Base-by-base conservation (phyloP, 2,113 vertebrate species). In the Otocyon megalotis region DNA sequence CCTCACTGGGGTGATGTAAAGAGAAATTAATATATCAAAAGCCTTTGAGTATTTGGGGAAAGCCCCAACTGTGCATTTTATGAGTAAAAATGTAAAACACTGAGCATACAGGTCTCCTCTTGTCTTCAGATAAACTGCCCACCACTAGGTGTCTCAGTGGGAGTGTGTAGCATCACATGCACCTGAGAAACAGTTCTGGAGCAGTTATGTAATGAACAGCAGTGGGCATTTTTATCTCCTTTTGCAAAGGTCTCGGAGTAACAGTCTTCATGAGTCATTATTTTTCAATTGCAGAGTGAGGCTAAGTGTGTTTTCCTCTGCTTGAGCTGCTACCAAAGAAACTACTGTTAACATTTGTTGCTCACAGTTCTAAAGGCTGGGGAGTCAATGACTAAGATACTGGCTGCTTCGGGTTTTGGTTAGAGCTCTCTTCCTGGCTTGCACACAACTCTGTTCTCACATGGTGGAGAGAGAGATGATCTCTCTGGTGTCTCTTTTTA, bases 141-240 rank as follows among this genome's bases (percentile, higher is more conserved):
- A 88, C 85, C 81, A 54, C 58, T 80, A 85, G 91, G 54, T 92
- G 86, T 94, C 92, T 95, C 92, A 69, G 30, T 17, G 62, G 32
- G 58, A 65, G 50, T 54, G 0, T 8, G n/a, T 48, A 54, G 10
- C 14, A 7, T 67, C 17, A 32, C 32, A 24, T 16, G 8, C 20
- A 88, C 79, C 35, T 69, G 58, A 93, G 80, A 94, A 90, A n/a
- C 20, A 65, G 2, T 43, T 94, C 19, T 58, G 1, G 32, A 60
- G 17, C 37, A 50, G 28, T 85, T 91, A 35, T 0, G 12, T 37
- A 62, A 50, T 30, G 53, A 60, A 28, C 54, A 87, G n/a, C 9
- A 13, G 28, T 50, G 8, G 37, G 32, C 86, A 86, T 65, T 93
- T 87, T 79, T 32, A 20, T 90, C 30, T 98, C 28, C 50, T 84